phyloP scores from a whole-genome alignment of 1,140 invertebrate genomes.

The Palaemon carinicauda region DNA sequence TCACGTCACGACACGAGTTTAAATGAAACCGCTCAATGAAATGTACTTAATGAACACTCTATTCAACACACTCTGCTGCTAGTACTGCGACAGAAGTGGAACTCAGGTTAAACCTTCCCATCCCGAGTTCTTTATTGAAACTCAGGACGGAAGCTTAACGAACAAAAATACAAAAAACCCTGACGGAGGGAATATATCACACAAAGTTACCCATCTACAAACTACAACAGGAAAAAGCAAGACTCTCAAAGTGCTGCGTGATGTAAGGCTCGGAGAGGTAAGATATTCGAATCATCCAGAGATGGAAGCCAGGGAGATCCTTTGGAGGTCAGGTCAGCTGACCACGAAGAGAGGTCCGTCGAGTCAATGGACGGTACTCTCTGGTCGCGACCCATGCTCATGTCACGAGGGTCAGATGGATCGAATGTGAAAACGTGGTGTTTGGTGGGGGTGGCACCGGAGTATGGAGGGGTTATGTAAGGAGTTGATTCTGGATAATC shows the following conservation, averaged over 20 bases:
- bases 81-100: too few species aligned
- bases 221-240: not conserved
- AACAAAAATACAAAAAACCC: too few species aligned
- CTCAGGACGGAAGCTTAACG: too few species aligned
- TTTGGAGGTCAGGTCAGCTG: conserved; percentile 16
- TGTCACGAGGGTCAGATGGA: conserved; percentile 9
- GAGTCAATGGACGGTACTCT: conserved; percentile 47
- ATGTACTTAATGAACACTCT: too few species aligned
- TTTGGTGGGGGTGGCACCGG: conserved; percentile 53
- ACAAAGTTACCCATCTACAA: not conserved
- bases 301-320: not conserved
- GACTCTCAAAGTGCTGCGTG: not conserved
- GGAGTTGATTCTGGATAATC: conserved; percentile 52
- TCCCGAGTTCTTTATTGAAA: too few species aligned
- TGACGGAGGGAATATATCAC: not conserved
- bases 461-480: conserved; percentile 50
- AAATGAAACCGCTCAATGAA: too few species aligned
- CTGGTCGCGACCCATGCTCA: conserved; percentile 36
- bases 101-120: too few species aligned
- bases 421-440: conserved; percentile 57
- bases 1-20: too few species aligned
- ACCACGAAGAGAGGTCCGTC: conserved; percentile 38
- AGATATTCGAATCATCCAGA: not conserved
- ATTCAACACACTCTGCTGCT: too few species aligned
- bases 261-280: not conserved